phyloP scores from a whole-genome alignment of 2,113 vertebrate genomes.

The rabbit (Oryctolagus cuniculus) region DNA sequence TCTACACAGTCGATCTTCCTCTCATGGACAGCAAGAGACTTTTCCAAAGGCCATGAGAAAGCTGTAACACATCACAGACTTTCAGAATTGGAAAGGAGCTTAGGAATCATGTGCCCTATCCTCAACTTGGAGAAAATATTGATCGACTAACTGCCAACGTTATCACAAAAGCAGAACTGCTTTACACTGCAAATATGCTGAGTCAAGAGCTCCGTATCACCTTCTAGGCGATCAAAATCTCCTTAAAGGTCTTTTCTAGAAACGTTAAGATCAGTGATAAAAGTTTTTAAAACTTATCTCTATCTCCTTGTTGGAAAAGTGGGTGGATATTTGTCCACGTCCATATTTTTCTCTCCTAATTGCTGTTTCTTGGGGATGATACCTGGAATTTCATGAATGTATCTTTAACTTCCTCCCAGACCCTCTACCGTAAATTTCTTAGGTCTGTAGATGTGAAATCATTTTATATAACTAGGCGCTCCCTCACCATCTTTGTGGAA shows the following conservation, averaged over 20 bases:
- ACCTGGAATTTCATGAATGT: neutral
- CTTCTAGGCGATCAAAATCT: neutral
- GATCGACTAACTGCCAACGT: neutral
- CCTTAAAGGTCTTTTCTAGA: neutral
- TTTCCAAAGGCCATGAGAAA: constrained; percentile 10
- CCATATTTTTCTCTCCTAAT: constrained; percentile 53
- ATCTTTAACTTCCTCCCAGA: neutral
- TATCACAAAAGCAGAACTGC: neutral
- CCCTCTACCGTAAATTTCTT: neutral
- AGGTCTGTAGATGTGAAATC: neutral
- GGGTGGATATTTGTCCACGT: constrained; percentile 16
- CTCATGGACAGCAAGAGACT: neutral
- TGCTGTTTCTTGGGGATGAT: constrained; percentile 12
- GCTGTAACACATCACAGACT: constrained; percentile 17
- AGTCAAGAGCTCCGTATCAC: neutral
- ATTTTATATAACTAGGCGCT: neutral
- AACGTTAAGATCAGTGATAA: neutral
- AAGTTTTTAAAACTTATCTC: constrained; percentile 3
- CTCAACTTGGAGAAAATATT: constrained; percentile 57
- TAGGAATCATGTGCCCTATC: neutral
- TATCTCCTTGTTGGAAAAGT: constrained; percentile 19
- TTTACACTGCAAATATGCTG: constrained; percentile 22
- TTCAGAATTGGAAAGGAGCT: constrained; percentile 58
- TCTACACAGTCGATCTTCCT: neutral
- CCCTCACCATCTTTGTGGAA: neutral